phyloP scores from a whole-genome alignment of 2,888 invertebrate genomes.

The Lithophane socia region DNA sequence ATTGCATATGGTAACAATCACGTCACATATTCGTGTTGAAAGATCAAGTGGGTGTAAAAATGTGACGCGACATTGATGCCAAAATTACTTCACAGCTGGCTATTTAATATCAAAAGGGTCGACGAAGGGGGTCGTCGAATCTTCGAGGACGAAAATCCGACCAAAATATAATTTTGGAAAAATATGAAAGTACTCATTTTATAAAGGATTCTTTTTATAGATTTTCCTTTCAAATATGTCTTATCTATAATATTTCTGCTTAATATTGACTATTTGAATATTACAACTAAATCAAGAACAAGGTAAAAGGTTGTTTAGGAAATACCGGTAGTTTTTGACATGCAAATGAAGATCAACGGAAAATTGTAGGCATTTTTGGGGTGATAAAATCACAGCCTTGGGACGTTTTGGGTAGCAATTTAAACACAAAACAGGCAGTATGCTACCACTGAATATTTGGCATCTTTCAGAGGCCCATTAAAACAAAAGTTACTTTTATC shows the following conservation, averaged over 20 bases:
- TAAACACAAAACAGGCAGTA: not conserved
- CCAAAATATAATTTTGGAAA: not conserved
- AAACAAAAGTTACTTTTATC: conserved; percentile 3
- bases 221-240: too few relatives aligned
- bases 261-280: not conserved
- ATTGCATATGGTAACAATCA: conserved; percentile 61
- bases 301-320: not conserved
- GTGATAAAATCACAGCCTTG: not conserved
- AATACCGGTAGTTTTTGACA: conserved; percentile 3
- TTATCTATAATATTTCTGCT: not conserved
- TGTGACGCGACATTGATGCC: conserved; percentile 80
- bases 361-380: not conserved
- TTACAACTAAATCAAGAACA: not conserved
- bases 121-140: conserved; percentile 52
- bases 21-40: conserved; percentile 66
- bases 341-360: not conserved
- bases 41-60: conserved; percentile 80
- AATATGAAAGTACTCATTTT: not conserved
- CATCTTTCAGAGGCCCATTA: not conserved
- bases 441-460: not conserved
- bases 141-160: not conserved
- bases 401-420: not conserved
- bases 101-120: conserved; percentile 73
- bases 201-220: not conserved
- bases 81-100: conserved; percentile 84